Conservation (phyloP, 2,113 vertebrate genomes). For the Aythya baeri region DNA sequence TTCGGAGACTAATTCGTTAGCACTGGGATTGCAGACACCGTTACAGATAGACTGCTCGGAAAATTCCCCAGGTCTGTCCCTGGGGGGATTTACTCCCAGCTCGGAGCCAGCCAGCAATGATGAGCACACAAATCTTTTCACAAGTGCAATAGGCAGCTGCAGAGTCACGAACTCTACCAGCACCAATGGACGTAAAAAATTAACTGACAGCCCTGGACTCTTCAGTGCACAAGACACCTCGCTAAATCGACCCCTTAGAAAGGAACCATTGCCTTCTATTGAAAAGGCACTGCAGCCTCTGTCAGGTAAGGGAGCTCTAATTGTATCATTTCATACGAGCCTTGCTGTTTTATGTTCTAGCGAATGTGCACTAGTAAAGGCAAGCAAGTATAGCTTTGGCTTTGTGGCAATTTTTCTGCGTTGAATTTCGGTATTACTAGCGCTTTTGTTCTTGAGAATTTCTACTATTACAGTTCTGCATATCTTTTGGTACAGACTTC, state of each 20-base stretch:
- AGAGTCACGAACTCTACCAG: slow-evolving; percentile 62
- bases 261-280: slow-evolving; percentile 78
- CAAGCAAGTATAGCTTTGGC: neutral
- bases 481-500: fast-evolving
- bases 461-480: neutral
- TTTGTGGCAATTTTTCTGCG: fast-evolving
- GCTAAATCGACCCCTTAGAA: slow-evolving; percentile 78
- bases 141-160: slow-evolving; percentile 87
- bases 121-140: slow-evolving; percentile 92
- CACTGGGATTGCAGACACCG: slow-evolving; percentile 80
- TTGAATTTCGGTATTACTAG: neutral
- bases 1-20: slow-evolving; percentile 62
- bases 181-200: slow-evolving; percentile 73
- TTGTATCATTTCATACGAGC: fast-evolving
- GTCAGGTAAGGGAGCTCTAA: slow-evolving; percentile 83
- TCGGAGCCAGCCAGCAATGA: slow-evolving; percentile 76
- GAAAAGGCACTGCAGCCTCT: slow-evolving; percentile 77
- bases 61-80: slow-evolving; percentile 68
- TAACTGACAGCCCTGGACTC: slow-evolving; percentile 72
- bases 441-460: fast-evolving
- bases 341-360: fast-evolving
- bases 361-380: fast-evolving
- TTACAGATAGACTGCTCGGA: slow-evolving; percentile 82
- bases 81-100: slow-evolving; percentile 77
- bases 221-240: slow-evolving; percentile 75